Evolutionary conservation across 2,113 vertebrate genomes (phyloP), one percentile per base, ranked within the genome.

Genomic region (Rhinichthys klamathensis): DNA sequence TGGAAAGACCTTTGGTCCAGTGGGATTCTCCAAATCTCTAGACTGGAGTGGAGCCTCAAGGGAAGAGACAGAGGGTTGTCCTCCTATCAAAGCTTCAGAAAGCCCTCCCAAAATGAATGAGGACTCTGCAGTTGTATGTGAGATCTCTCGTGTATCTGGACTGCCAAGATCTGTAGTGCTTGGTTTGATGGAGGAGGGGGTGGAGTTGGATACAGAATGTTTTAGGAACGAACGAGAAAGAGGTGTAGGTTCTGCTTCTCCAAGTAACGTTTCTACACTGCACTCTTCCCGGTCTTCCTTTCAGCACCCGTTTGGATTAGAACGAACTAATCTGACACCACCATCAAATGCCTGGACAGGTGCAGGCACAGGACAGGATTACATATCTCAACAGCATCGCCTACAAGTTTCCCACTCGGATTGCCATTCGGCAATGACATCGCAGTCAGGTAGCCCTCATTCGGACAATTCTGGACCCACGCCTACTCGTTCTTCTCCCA

Each of bases 101-200:
- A 87, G 88, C 5, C 91, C 92, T 80, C 89, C 90, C 56, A 94
- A 91, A 84, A 80, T 94, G 18, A 91, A 87, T 1, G 94, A 94
- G 88, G 93, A 95, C 86, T 95, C 94, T 1, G 85, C 90, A 27
- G 92, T 94, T 91, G 94, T 95, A 65, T 94, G 85, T 27, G 95
- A 95, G 88, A 95, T 95, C 85, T 94, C 94, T 7, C 94, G 95
- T 70, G 92, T 95, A 38, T 95, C 94, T 12, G 95, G 94, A 41
- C 89, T 95, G 54, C 93, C 95, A 3, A 88, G 90, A 87, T 91
- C 94, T 10, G 94, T 95, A 67, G 94, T 95, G 63, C 92, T 95
- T 0, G 94, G 94, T n/a, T 92, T 95, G 38, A 95, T 95, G 94
- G 95, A 95, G 81, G 94, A 95, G 87, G 95, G 95, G 0, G 94